Base-by-base conservation (phyloP, 2,797 vertebrate species). In the Pitangus sulphuratus region DNA sequence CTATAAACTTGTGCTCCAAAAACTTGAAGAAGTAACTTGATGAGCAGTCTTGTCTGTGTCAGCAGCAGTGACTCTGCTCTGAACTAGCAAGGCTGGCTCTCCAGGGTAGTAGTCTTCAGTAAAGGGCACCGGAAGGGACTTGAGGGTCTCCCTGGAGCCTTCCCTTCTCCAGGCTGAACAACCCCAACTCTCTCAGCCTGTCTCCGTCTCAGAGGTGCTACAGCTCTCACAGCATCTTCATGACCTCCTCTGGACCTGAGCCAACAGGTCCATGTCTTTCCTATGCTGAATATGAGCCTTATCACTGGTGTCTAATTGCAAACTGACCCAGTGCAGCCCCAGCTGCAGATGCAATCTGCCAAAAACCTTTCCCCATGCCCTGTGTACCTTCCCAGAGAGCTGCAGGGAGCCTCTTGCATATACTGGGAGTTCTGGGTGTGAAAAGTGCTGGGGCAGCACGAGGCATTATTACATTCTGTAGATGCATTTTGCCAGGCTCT, bases 401-500 rank as follows among this genome's bases (percentile, higher is more conserved):
- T 50, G 7, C 51, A 79, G 82, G 44, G 40, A 77, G 1, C 22
- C 19, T 12, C 1, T 0, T 12, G 4, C 6, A 8, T 7, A 5
- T 2, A 2, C 14, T 25, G 7, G 7, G 28, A 77, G 9, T n/a
- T 76, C 53, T 31, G 31, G 26, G 45, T 60, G 8, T 57, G 61
- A 54, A 44, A 78, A 77, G 5, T 1, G 1, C 30, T 28, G 24
- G 24, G 39, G 5, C 71, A 88, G 18, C 58, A 66, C 54, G 51
- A 65, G 42, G 18, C 64, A n/a, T 50, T 84, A 22, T 13, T 62
- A 4, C 44, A 0, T 37, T 65, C 62, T 82, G 22, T 26, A 39
- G 17, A 21, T 56, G 30, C 3, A 18, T 70, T 92, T 94, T 70
- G 3, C 22, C 62, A 61, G 62, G 44, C 19, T 24, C 77, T 70